A percentile compares a stretch with the other conserved stretches of the same genome.
These are phyloP conservation scores for Falco novaeseelandiae DNA, from an alignment of 2,797 vertebrate species.

Conservation along the genomic window DNA sequence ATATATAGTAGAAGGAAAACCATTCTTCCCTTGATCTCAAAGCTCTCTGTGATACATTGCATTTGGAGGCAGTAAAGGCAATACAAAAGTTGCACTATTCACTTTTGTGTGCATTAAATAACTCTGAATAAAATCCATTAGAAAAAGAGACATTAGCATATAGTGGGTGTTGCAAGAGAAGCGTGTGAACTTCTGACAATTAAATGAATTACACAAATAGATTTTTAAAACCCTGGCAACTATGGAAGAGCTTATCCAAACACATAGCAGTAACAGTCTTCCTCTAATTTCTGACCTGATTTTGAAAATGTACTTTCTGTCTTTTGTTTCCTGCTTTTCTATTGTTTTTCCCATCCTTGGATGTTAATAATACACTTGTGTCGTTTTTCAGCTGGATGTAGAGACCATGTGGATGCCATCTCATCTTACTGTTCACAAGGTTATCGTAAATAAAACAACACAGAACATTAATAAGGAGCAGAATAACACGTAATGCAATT, in stretches of 20 bases:
- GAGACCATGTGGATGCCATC: conserved; percentile 2
- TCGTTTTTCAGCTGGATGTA: not conserved
- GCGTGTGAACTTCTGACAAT: not conserved
- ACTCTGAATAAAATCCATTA: not conserved
- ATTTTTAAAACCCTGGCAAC: not conserved
- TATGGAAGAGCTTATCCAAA: not conserved
- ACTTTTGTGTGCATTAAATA: not conserved
- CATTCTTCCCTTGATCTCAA: not conserved
- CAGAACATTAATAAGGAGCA: conserved; percentile 43
- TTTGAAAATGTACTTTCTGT: not conserved
- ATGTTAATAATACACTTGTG: not conserved
- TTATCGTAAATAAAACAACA: conserved; percentile 51
- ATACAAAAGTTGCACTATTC: not conserved
- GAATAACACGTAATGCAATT: conserved; percentile 35
- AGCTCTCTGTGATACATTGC: not conserved
- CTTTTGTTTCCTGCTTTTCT: not conserved
- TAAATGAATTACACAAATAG: not conserved
- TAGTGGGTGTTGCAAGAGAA: not conserved
- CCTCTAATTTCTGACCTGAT: conserved; percentile 14
- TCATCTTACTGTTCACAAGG: conserved; percentile 27
- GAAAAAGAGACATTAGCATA: not conserved
- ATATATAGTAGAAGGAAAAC: not conserved
- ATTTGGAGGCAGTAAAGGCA: not conserved
- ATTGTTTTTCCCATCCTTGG: not conserved
- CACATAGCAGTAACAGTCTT: not conserved